Conservation (phyloP, 2,113 vertebrate genomes). For the Caretta caretta region DNA sequence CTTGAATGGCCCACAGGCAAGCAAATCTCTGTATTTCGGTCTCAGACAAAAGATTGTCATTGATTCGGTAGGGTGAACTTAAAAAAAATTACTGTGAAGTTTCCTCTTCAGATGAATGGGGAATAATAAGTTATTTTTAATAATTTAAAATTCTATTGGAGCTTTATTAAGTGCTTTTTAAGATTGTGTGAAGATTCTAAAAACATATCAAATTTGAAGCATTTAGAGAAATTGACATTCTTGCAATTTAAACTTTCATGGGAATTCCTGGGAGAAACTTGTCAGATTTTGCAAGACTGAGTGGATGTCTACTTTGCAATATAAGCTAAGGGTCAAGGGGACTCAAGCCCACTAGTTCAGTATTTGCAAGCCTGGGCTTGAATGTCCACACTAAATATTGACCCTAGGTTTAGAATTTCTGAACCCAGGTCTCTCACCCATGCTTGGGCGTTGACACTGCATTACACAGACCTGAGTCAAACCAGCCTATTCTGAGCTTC, state of each 20-base stretch:
- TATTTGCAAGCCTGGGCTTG: no score
- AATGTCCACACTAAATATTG: no score
- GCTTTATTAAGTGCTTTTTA: fast-evolving
- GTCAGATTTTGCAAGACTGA: neutral
- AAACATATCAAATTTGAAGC: neutral
- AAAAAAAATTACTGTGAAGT: neutral
- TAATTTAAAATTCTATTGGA: neutral
- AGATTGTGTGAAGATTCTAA: neutral
- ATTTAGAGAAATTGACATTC: neutral
- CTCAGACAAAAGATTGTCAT: neutral
- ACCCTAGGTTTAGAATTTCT: no score
- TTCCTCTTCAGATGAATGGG: neutral
- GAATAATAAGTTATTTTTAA: neutral
- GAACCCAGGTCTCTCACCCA: no score
- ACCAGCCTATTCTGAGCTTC: no score
- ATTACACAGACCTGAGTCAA: no score
- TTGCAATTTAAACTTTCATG: neutral
- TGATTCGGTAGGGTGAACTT: neutral
- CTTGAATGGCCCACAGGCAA: neutral
- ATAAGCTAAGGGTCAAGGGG: no score
- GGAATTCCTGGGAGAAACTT: neutral
- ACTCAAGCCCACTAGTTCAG: no score
- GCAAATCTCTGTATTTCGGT: neutral
- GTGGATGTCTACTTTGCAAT: no score
- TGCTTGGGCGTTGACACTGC: no score